Evolutionary conservation across 1,140 invertebrate genomes (phyloP).

Genomic region (Euwallacea similis): DNA sequence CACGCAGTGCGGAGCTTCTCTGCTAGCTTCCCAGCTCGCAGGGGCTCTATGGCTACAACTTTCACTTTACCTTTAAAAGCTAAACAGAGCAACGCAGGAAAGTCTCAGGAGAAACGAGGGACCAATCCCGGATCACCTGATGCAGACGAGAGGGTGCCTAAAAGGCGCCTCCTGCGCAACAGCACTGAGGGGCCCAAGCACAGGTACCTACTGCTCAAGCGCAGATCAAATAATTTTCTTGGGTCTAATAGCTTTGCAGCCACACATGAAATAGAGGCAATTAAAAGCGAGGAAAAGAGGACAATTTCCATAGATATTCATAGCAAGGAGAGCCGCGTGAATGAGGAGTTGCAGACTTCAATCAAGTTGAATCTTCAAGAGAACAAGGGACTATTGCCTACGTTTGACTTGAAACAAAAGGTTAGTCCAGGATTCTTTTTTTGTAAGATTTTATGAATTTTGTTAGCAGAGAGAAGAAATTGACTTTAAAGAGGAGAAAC

Average conservation of each 20-base stretch:
- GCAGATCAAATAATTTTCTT: background rate
- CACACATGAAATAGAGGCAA: background rate
- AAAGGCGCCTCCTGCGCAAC: constrained; percentile 44
- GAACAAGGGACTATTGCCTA: too few species aligned
- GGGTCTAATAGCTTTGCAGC: background rate
- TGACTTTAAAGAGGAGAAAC: too few species aligned
- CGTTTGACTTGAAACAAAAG: too few species aligned
- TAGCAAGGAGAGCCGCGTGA: background rate
- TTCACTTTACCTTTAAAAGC: background rate
- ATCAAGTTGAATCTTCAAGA: background rate
- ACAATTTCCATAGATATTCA: constrained; percentile 19
- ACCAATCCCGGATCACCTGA: constrained; percentile 38
- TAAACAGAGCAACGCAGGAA: constrained; percentile 14
- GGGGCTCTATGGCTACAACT: constrained; percentile 44
- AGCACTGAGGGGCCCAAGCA: constrained; percentile 35
- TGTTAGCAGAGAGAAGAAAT: too few species aligned
- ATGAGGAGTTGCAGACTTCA: background rate
- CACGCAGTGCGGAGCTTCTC: constrained; percentile 52
- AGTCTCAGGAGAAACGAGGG: constrained; percentile 47
- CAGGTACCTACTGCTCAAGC: background rate
- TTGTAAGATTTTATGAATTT: too few species aligned
- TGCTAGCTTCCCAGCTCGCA: constrained; percentile 51
- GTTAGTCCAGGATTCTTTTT: too few species aligned
- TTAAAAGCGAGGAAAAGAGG: background rate
- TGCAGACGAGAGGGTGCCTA: constrained; percentile 44